Base-by-base conservation (phyloP, 2,797 vertebrate species). In the Dicrostonyx torquatus region DNA sequence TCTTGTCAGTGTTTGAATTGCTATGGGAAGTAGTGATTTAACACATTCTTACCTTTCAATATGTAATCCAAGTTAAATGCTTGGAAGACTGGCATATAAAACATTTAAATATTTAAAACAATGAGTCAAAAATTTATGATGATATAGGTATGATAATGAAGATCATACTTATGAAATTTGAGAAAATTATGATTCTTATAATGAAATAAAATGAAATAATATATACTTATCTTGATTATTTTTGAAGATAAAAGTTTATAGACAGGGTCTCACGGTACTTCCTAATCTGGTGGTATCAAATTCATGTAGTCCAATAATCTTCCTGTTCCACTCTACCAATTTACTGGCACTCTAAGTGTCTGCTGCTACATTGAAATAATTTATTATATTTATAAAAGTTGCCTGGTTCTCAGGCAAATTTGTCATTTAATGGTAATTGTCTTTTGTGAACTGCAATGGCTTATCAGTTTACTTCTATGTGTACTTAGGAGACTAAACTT, bases 11-110 rank as follows among this genome's bases (percentile, higher is more conserved):
- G 66, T 83, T 83, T 89, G 34, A 85, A 82, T 26, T 73, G 5
- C 82, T 87, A 5, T 70, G 22, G 93, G 64, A 91, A 92, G 24
- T 29, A 86, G 45, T 62, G 0, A 43, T 86, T 94, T 77, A 86
- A 84, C 40, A 53, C 13, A 80, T 73, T 48, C 80, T 62, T 55
- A 94, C 11, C 15, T 48, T 82, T 0, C 37, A 85, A 43, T 87
- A n/a, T 94, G 9, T 70, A 87, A 76, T 78, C 8, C n/a, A 90
- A 87, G 45, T 89, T 70, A 60, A 95, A 64, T 89, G 73, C 10
- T 29, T 13, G 84, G 37, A 66, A 64, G 26, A 88, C n/a, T 77
- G 50, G 64, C 68, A 48, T 13, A 66, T 64, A 90, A 90, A 89
- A 83, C 82, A 79, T 72, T 68, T 58, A 58, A 90, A 91, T 29